Evolutionary conservation across 2,888 invertebrate species (phyloP), one percentile per base, ranked within the genome.

Genomic region (Conus canariensis): DNA sequence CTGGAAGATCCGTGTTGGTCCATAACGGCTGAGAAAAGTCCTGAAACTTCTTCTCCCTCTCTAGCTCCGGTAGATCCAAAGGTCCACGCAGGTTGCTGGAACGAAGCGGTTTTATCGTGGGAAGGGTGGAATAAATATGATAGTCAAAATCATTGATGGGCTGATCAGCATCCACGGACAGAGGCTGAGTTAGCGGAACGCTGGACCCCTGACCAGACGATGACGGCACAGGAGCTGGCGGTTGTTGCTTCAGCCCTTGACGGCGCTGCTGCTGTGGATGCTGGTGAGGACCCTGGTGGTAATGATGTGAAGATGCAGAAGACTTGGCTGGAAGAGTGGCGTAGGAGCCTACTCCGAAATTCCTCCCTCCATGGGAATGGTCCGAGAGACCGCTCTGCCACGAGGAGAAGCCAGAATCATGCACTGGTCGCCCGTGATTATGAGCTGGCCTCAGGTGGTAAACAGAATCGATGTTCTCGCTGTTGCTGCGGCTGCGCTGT

Each of bases 281-380:
- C 14, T 80, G 87, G 56, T 60, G 87, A 25, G 74, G 87, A 8
- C n/a, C 74, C 25, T 74, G 87, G n/a, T 74, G 87, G 58, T 74
- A 19, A 25, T 82, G 70, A 10, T 85, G 89, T n/a, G 83, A 82
- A 56, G 83, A 67, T 58, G 89, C 45, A 59, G 90, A 90, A 2
- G 90, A 87, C 82, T 92, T 92, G 67, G 93, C 91, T 6, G 94
- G 93, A 56, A 94, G 91, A 58, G 94, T 94, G 16, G 93, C 93
- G 67, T 94, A 94, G n/a, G 93, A 93, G 60, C 93, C 93, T 25
- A 92, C 90, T 67, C 92, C 93, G 87, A 90, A 91, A 56, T 93
- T 91, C 88, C 90, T 88, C 80, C 91, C 91, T 19, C 67, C 88
- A 30, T 88, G 91, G 86, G 86, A 86, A 74, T 90, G 90, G 45